These are phyloP conservation scores for Procapra przewalskii DNA, from an alignment of 2,113 vertebrate genomes.

Conservation along the genomic window DNA sequence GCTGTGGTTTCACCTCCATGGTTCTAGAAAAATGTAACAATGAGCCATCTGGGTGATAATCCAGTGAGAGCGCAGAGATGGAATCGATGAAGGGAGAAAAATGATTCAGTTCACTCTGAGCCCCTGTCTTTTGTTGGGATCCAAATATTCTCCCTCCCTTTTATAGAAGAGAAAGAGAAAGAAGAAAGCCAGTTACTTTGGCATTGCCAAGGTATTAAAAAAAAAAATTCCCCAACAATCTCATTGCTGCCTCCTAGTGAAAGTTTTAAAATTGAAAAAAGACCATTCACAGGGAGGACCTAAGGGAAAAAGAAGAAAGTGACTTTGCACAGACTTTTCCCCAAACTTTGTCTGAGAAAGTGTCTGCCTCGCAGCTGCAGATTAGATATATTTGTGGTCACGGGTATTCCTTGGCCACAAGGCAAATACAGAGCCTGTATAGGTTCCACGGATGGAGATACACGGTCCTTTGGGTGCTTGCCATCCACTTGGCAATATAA, in stretches of 20 bases:
- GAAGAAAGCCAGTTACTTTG: background rate
- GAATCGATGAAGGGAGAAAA: background rate
- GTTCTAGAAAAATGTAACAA: background rate
- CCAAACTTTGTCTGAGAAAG: background rate
- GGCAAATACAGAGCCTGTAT: background rate
- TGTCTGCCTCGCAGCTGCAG: background rate
- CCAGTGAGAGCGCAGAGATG: background rate
- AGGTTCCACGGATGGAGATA: background rate
- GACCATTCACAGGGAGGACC: background rate
- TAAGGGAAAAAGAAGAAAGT: background rate
- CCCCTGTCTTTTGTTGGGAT: background rate
- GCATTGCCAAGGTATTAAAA: background rate
- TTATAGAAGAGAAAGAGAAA: background rate
- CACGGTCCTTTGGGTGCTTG: background rate
- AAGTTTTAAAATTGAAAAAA: slow-evolving; percentile 36
- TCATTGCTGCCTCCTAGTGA: slow-evolving; percentile 75
- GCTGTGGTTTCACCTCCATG: background rate
- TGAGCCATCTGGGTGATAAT: background rate
- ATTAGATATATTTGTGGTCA: background rate
- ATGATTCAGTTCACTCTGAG: background rate
- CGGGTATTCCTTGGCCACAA: background rate
- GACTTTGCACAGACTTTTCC: background rate
- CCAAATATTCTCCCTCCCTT: background rate
- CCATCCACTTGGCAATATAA: background rate
- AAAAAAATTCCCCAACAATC: background rate